Conservation (phyloP, 2,113 vertebrate genomes). For the Paramormyrops kingsleyae region DNA sequence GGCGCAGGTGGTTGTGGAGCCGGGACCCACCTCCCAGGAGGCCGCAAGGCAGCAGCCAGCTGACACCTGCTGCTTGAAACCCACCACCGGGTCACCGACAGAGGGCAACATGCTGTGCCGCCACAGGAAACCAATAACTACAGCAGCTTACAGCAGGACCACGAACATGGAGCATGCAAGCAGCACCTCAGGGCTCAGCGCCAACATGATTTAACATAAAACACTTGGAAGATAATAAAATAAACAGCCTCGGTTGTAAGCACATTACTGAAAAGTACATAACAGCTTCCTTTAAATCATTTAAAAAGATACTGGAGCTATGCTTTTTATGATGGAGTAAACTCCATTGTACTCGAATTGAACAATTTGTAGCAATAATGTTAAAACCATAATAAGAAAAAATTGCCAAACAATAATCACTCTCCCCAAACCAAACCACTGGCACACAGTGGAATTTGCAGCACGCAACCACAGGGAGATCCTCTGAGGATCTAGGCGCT, state of each 20-base stretch:
- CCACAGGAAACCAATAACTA: conserved; percentile 5
- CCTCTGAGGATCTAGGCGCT: background rate
- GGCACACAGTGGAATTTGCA: background rate
- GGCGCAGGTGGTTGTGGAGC: background rate
- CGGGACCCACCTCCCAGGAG: background rate
- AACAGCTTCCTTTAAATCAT: background rate
- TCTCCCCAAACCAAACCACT: background rate
- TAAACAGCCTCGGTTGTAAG: background rate
- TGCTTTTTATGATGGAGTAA: background rate
- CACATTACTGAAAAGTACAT: background rate
- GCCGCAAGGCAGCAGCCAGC: background rate
- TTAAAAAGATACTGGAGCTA: background rate
- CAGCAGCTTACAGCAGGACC: background rate
- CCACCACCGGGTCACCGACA: background rate
- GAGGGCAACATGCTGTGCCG: background rate
- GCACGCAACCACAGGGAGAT: background rate
- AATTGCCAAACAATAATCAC: background rate
- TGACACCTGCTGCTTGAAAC: background rate
- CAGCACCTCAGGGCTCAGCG: background rate
- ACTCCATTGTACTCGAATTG: background rate
- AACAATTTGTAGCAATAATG: background rate
- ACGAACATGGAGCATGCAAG: background rate
- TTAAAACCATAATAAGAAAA: background rate
- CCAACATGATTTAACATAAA: background rate
- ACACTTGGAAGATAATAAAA: background rate